A percentile compares a stretch with the other conserved stretches of the same genome.
phyloP scores from a whole-genome alignment of 2,113 vertebrate species.

The Campylomormyrus tamandua region DNA sequence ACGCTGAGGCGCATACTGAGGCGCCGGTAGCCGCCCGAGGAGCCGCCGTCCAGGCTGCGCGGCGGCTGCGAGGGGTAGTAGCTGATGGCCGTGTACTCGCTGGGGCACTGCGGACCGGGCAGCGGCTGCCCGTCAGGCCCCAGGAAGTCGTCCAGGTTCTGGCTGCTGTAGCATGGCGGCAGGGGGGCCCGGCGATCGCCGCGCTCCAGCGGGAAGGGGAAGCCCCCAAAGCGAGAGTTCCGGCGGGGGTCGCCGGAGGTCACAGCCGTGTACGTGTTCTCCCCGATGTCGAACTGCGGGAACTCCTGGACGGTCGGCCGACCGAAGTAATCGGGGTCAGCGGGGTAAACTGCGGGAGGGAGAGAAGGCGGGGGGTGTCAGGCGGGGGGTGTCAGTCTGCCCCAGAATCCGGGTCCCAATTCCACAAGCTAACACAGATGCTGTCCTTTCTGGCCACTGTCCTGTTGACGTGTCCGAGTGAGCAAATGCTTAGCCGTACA shows the following conservation, averaged over 20 bases:
- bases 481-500: not conserved
- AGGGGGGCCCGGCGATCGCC: slow-evolving; percentile 83
- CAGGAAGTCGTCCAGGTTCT: slow-evolving; percentile 87
- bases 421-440: not conserved
- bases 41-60: slow-evolving; percentile 58
- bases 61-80: slow-evolving; percentile 81
- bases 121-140: slow-evolving; percentile 62
- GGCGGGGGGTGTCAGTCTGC: not conserved
- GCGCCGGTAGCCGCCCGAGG: slow-evolving; percentile 68
- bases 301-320: slow-evolving; percentile 70
- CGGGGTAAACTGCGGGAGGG: slow-evolving; percentile 61
- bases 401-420: not conserved
- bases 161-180: slow-evolving; percentile 89
- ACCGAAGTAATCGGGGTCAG: slow-evolving; percentile 77
- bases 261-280: slow-evolving; percentile 54
- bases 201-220: slow-evolving; percentile 85
- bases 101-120: slow-evolving; percentile 71
- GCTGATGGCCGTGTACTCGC: slow-evolving; percentile 89
- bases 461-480: not conserved
- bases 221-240: slow-evolving; percentile 75
- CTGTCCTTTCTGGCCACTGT: not conserved
- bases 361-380: not conserved
- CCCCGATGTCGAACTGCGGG: slow-evolving; percentile 74
- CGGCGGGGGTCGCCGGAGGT: slow-evolving; percentile 57
- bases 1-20: slow-evolving; percentile 84